Evolutionary conservation across 2,797 vertebrate genomes (phyloP), one percentile per base, ranked within the genome.

Genomic region (Molossus alvarezi): DNA sequence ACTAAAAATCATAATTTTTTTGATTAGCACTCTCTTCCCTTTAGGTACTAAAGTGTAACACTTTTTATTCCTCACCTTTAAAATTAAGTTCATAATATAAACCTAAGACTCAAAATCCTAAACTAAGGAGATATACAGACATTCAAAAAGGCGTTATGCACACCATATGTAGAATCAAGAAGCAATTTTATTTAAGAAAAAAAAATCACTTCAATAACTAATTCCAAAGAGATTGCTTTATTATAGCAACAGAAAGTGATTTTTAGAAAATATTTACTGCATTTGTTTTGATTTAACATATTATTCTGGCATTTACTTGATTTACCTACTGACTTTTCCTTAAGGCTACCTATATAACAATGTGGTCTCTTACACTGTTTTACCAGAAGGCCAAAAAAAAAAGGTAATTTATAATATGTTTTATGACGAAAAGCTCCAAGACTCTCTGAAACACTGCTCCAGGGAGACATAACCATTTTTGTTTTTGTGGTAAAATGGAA

Each of bases 231-330:
- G 1, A n/a, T 1, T 48, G 7, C 2, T 84, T 79, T 45, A 86
- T 51, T 51, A 33, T 73, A 86, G 72, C 7, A 14, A 33, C 18
- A 84, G 15, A 55, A 85, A 48, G 4, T 45, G 4, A 60, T 48
- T 86, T 72, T 83, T 15, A 58, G 57, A 92, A 86, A 94, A 87
- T 77, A 62, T 53, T 65, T 79, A 13, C 81, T 58, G 21, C 17
- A 41, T 62, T 76, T 69, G 5, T 84, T 95, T 80, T 73, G 23
- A 81, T 72, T 88, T 62, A 73, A 85, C 91, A 83, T 90, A 27
- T 58, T 45, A 10, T 67, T 51, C 51, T 95, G 45, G 6, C 15
- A 64, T 73, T 85, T 71, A 76, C 18, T 89, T 79, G 45, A 71
- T 77, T 4, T 1, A 83, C 8, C 25, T n/a, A 41, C 3, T 51